Percentiles rank a stretch among this genome's conserved stretches.
Conservation (phyloP, 2,113 vertebrate species). For the Fulica atra region DNA sequence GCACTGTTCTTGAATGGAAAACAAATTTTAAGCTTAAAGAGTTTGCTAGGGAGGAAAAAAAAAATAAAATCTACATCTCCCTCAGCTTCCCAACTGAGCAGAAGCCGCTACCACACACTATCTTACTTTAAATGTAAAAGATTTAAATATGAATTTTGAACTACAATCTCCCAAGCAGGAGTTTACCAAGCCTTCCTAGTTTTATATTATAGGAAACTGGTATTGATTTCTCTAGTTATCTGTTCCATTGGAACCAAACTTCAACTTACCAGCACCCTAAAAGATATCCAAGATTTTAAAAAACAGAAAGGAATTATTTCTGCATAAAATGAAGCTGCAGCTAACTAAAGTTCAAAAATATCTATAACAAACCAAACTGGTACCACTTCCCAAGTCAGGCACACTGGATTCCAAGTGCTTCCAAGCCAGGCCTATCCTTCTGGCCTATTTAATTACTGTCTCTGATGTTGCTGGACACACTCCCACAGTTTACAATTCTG, state of each 20-base stretch:
- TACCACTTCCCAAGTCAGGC: neutral
- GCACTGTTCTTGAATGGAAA: neutral
- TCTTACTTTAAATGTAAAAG: neutral
- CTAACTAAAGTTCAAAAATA: neutral
- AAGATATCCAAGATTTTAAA: neutral
- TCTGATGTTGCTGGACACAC: neutral
- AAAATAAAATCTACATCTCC: neutral
- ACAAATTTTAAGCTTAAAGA: neutral
- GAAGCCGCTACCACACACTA: neutral
- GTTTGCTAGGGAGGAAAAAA: neutral
- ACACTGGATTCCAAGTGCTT: slow-evolving; percentile 22
- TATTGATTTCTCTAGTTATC: neutral
- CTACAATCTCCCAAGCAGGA: neutral
- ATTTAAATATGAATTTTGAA: neutral
- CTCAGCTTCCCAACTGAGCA: neutral
- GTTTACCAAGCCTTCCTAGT: neutral
- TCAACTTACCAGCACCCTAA: neutral
- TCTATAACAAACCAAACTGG: neutral
- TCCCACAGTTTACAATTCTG: neutral
- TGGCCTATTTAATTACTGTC: neutral
- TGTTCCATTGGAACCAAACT: neutral
- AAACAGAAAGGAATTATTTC: neutral
- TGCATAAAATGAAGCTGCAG: neutral
- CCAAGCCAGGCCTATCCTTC: neutral
- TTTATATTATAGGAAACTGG: neutral